These are phyloP conservation scores for Capreolus pygargus DNA, from an alignment of 2,113 vertebrate genomes.

Conservation along the genomic window DNA sequence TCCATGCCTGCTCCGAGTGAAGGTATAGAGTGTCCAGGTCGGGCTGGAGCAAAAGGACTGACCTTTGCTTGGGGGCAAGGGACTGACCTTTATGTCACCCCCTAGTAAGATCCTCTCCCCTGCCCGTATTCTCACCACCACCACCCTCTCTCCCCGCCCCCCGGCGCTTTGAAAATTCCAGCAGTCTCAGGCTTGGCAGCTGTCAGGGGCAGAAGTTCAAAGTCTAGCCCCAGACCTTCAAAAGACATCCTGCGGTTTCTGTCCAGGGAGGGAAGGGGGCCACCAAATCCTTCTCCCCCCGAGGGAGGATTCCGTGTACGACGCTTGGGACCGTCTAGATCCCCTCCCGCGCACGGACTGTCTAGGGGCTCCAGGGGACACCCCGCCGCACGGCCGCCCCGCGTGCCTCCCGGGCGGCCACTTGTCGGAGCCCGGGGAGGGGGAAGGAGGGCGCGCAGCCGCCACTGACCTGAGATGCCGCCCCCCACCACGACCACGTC, in stretches of 20 bases:
- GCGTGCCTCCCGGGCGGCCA: not conserved
- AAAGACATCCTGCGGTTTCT: not conserved
- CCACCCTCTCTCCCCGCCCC: not conserved
- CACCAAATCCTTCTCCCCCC: not conserved
- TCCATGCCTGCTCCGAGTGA: not conserved
- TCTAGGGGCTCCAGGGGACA: not conserved
- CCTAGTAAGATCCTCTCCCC: not conserved
- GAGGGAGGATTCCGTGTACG: not conserved
- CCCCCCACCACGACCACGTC: constrained; percentile 93
- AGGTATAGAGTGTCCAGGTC: not conserved
- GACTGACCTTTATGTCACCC: not conserved
- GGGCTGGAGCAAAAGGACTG: not conserved
- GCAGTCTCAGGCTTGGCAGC: constrained; percentile 44
- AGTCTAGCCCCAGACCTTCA: not conserved
- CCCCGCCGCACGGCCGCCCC: not conserved
- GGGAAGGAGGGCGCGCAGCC: not conserved
- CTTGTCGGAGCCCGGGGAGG: not conserved
- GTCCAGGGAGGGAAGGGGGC: not conserved
- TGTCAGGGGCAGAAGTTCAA: not conserved
- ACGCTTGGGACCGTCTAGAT: not conserved
- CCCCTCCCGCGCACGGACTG: rapidly evolving
- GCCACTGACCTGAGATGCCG: constrained; percentile 92
- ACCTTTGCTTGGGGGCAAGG: not conserved
- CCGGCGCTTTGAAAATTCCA: not conserved
- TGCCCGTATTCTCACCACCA: not conserved